Percentiles rank a stretch among this genome's conserved stretches.
Conservation (phyloP, 2,888 invertebrate genomes). For the Limnephilus marmoratus region DNA sequence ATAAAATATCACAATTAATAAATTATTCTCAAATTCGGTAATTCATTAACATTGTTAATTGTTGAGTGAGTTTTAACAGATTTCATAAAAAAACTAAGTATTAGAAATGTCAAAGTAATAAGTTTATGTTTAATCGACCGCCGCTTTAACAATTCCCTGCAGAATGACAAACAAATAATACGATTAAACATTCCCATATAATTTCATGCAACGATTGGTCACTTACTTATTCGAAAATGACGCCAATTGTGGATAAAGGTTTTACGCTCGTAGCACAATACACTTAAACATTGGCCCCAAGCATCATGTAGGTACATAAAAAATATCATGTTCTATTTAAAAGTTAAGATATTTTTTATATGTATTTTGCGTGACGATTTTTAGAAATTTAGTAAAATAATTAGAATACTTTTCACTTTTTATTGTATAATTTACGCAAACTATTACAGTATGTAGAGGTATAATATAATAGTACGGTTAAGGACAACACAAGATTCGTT, state of each 20-base stretch:
- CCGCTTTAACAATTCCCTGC: not conserved
- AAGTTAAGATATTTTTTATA: not conserved
- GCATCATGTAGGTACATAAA: not conserved
- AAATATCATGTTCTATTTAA: not conserved
- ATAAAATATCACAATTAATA: not conserved
- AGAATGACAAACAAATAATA: too few relatives aligned
- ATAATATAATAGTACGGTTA: not conserved
- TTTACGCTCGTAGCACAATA: not conserved
- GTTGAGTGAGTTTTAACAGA: not conserved
- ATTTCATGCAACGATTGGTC: too few relatives aligned
- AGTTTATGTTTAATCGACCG: not conserved
- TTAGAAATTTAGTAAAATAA: not conserved
- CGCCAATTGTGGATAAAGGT: not conserved
- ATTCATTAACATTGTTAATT: too few relatives aligned
- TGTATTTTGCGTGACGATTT: too few relatives aligned
- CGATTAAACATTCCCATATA: too few relatives aligned
- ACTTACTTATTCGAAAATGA: not conserved
- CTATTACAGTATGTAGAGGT: not conserved
- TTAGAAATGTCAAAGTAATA: not conserved
- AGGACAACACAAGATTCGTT: not conserved
- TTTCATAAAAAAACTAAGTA: not conserved
- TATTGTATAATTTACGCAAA: not conserved
- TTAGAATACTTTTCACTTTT: not conserved
- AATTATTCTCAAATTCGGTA: not conserved
- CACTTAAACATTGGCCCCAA: not conserved